Percentiles rank a stretch among this genome's conserved stretches.
These are phyloP conservation scores for Drosophila peninsularis DNA, from an alignment of 2,888 invertebrate genomes.

Conservation along the genomic window DNA sequence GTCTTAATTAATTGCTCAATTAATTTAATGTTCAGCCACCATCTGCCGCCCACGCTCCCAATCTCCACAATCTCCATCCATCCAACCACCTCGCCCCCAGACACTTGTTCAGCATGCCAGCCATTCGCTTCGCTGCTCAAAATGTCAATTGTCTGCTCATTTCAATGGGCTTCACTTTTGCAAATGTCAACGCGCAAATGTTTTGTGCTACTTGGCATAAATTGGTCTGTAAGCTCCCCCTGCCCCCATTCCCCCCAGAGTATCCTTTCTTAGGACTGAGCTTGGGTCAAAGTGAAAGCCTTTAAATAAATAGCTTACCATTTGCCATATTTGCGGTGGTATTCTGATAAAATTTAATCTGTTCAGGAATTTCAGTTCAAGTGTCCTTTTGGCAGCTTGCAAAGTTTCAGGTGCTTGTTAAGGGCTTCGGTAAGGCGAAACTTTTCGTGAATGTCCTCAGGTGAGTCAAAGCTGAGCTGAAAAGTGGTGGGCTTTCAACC, in stretches of 20 bases:
- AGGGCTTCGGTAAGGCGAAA: neutral
- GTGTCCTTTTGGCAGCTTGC: constrained; percentile 1
- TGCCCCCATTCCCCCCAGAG: neutral
- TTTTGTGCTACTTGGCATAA: constrained; percentile 25
- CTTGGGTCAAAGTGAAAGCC: constrained; percentile 34
- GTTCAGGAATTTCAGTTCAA: constrained; percentile 20
- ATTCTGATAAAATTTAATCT: constrained; percentile 39
- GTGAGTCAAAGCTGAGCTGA: too few species aligned
- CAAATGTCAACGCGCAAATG: constrained; percentile 65
- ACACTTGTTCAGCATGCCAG: constrained; percentile 39
- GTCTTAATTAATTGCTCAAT: constrained; percentile 83
- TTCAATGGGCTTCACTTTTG: constrained; percentile 55
- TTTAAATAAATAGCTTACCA: constrained; percentile 53
- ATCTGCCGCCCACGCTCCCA: constrained; percentile 37
- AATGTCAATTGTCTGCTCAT: constrained; percentile 72
- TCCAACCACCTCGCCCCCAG: constrained; percentile 7
- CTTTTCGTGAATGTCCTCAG: neutral
- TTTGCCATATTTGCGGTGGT: constrained; percentile 44
- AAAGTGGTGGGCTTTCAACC: neutral
- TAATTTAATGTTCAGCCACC: constrained; percentile 81
- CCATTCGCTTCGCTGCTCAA: constrained; percentile 48
- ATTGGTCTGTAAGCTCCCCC: constrained; percentile 24
- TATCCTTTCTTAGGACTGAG: constrained; percentile 12
- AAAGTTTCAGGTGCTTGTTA: constrained; percentile 12
- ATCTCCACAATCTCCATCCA: neutral